Evolutionary conservation across 2,797 vertebrate genomes (phyloP).

Genomic region (Rhyacichthys aspro): DNA sequence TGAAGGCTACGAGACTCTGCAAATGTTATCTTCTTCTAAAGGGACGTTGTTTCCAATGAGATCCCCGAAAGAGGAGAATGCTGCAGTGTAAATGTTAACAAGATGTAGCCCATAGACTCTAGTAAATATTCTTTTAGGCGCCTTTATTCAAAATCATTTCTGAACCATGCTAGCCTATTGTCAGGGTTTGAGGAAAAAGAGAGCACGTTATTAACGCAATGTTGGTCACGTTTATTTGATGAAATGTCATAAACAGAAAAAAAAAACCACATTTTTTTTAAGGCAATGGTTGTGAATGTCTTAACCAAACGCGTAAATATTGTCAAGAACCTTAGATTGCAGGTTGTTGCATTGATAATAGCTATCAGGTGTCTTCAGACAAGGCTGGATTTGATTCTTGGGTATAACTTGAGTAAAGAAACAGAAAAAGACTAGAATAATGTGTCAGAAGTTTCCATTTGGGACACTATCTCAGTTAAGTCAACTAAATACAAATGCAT

Average conservation of each 20-base stretch:
- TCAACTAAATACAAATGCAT: too few species aligned
- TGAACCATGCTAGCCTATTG: constrained; percentile 27
- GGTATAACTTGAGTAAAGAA: not conserved
- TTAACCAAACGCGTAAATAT: not conserved
- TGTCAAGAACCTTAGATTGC: not conserved
- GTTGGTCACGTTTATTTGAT: not conserved
- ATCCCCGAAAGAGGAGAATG: not conserved
- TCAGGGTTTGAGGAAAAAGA: constrained; percentile 20
- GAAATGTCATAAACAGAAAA: not conserved
- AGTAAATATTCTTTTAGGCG: not conserved
- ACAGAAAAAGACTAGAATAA: not conserved
- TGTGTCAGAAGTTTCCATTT: not conserved
- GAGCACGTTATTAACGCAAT: not conserved
- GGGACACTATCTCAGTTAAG: too few species aligned
- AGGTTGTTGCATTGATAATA: not conserved
- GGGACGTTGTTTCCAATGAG: not conserved
- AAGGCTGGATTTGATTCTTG: not conserved
- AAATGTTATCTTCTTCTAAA: not conserved
- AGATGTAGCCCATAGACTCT: not conserved
- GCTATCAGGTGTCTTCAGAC: constrained; percentile 1
- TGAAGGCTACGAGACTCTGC: not conserved
- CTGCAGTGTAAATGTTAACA: constrained; percentile 1
- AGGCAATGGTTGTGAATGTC: too few species aligned
- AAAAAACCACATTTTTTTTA: not conserved
- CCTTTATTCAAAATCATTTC: constrained; percentile 1